A percentile compares a stretch with the other conserved stretches of the same genome.
These are phyloP conservation scores for Stichodactyla mertensii DNA, from an alignment of 64 coral and sea anemone species.

Conservation along the genomic window DNA sequence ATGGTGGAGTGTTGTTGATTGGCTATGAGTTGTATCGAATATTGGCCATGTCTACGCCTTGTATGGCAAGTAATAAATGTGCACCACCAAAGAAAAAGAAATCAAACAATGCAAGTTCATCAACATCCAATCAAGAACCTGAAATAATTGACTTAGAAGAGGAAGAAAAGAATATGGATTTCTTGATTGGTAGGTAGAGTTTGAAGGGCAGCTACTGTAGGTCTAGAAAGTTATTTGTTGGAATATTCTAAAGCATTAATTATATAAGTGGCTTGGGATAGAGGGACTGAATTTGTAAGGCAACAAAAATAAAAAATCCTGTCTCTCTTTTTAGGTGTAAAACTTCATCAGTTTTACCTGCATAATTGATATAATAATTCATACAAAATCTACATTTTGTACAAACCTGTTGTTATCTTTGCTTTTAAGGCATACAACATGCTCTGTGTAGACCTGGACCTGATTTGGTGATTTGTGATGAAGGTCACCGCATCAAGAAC, in stretches of 20 bases:
- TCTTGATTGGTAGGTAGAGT: constrained; percentile 69
- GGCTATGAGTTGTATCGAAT: constrained; percentile 89
- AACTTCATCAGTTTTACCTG: too few species aligned
- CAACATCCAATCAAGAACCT: constrained; percentile 41
- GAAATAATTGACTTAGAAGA: constrained; percentile 95
- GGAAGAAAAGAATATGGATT: constrained; percentile 97
- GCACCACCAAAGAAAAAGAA: constrained; percentile 73
- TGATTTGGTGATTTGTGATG: constrained; percentile 91
- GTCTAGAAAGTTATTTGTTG: too few species aligned
- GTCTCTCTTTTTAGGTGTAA: too few species aligned
- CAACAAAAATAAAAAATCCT: too few species aligned
- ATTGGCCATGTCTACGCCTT: constrained; percentile 67
- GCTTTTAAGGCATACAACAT: constrained; percentile 64
- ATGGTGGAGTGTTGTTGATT: constrained; percentile 82
- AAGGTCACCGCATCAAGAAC: constrained; percentile 95
- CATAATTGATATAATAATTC: too few species aligned
- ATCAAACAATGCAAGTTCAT: constrained; percentile 9
- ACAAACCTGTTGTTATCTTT: not conserved
- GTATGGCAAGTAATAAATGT: constrained; percentile 76
- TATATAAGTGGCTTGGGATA: too few species aligned
- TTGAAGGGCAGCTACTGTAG: not conserved
- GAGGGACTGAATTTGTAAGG: too few species aligned
- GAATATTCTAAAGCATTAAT: too few species aligned
- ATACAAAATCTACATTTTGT: not conserved
- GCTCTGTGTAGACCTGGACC: constrained; percentile 86